Percentiles rank a stretch among this genome's conserved stretches.
phyloP scores from a whole-genome alignment of 53 echinoderm and acorn worm species.

The Crossaster papposus region DNA sequence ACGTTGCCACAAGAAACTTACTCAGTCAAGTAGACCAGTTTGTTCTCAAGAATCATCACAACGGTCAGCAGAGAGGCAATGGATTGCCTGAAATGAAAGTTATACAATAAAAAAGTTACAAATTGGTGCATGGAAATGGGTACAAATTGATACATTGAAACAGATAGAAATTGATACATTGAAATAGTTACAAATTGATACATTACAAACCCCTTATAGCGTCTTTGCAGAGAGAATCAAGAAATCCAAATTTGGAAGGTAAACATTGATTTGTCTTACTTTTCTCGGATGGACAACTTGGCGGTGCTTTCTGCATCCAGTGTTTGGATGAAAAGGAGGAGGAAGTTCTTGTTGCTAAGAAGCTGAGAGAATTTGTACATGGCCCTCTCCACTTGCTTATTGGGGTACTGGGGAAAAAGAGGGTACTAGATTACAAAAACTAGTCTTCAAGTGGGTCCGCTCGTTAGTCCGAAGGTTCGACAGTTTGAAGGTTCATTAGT shows the following conservation, averaged over 20 bases:
- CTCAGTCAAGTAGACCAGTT: constrained; percentile 88
- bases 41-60: constrained; percentile 74
- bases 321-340: constrained; percentile 78
- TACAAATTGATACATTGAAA: no score
- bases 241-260: neutral
- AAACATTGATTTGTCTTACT: constrained; percentile 49
- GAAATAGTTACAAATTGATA: neutral
- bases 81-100: constrained; percentile 65
- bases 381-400: constrained; percentile 60
- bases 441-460: neutral
- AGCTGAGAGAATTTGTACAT: constrained; percentile 85
- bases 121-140: no score
- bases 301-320: constrained; percentile 78
- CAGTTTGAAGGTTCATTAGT: no score
- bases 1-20: constrained; percentile 49
- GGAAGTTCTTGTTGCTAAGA: constrained; percentile 86
- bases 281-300: constrained; percentile 79
- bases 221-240: neutral
- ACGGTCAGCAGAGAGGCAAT: constrained; percentile 91
- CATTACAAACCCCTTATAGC: neutral
- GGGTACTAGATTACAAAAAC: neutral
- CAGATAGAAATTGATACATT: no score
- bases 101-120: neutral
- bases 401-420: constrained; percentile 1
- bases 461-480: no score